These are phyloP conservation scores for Gastrophryne carolinensis DNA, from an alignment of 2,797 vertebrate genomes.

Conservation along the genomic window DNA sequence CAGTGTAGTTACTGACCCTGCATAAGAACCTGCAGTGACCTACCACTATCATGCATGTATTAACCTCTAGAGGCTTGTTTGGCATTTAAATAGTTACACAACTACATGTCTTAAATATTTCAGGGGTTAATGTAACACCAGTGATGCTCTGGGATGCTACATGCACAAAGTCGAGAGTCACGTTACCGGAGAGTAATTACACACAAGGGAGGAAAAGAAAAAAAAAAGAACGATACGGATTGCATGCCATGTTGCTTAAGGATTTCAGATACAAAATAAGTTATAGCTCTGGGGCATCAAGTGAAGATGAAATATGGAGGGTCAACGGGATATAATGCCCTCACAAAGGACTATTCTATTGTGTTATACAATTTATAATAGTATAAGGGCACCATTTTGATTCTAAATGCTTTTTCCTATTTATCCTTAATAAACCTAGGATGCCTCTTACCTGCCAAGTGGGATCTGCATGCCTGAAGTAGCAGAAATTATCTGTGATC, in stretches of 20 bases:
- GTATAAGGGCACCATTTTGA: neutral
- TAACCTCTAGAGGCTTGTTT: neutral
- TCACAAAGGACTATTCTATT: no score
- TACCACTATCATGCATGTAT: neutral
- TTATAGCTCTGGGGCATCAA: neutral
- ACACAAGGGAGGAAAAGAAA: constrained; percentile 30
- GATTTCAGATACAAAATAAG: neutral
- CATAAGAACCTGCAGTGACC: constrained; percentile 12
- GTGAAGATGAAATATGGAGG: no score
- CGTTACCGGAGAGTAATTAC: constrained; percentile 43
- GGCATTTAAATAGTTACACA: neutral
- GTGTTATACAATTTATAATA: neutral
- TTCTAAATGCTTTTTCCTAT: no score
- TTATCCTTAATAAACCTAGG: neutral
- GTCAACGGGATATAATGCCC: no score
- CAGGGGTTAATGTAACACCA: constrained; percentile 33
- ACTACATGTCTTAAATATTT: neutral
- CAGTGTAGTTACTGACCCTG: constrained; percentile 38
- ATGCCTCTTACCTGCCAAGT: constrained; percentile 86
- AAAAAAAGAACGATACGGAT: constrained; percentile 3
- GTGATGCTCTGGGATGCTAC: constrained; percentile 47
- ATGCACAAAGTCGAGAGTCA: constrained; percentile 31
- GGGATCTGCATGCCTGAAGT: constrained; percentile 90
- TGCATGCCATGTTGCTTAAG: constrained; percentile 43
- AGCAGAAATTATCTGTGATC: constrained; percentile 98